A percentile compares a stretch with the other conserved stretches of the same genome.
These are phyloP conservation scores for Hypotaenidia okinawae DNA, from an alignment of 2,797 vertebrate species.

Conservation along the genomic window DNA sequence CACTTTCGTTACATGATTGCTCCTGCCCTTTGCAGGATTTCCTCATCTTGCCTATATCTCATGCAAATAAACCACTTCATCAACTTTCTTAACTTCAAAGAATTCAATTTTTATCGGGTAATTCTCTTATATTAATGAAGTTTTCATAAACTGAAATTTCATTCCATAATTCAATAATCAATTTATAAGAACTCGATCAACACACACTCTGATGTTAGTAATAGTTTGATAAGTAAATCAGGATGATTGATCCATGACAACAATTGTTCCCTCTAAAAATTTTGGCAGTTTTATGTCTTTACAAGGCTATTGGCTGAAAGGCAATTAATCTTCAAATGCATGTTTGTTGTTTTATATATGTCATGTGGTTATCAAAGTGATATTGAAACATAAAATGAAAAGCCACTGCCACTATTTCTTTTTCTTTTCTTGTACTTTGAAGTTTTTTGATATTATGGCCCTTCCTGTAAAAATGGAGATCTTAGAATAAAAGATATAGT, in stretches of 20 bases:
- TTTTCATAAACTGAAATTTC: not conserved
- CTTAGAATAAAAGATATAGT: not conserved
- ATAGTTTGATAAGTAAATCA: not conserved
- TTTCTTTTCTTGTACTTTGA: not conserved
- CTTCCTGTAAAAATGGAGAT: not conserved
- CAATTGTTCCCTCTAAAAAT: not conserved
- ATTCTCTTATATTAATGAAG: not conserved
- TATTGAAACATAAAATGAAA: slow-evolving; percentile 7
- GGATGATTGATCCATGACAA: not conserved
- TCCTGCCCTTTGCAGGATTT: not conserved
- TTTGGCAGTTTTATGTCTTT: slow-evolving; percentile 12
- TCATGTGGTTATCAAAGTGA: not conserved
- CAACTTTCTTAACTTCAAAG: not conserved
- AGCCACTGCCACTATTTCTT: not conserved
- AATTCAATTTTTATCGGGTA: not conserved
- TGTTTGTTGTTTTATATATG: not conserved
- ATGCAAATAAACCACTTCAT: not conserved
- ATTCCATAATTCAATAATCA: not conserved
- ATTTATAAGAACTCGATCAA: not conserved
- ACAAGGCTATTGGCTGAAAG: not conserved
- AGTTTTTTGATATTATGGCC: not conserved
- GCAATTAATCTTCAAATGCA: not conserved
- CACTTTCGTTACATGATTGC: not conserved
- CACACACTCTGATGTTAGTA: not conserved
- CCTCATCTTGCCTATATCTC: not conserved